Evolutionary conservation across 2,888 invertebrate species (phyloP).

Genomic region (Dynastes tityus): DNA sequence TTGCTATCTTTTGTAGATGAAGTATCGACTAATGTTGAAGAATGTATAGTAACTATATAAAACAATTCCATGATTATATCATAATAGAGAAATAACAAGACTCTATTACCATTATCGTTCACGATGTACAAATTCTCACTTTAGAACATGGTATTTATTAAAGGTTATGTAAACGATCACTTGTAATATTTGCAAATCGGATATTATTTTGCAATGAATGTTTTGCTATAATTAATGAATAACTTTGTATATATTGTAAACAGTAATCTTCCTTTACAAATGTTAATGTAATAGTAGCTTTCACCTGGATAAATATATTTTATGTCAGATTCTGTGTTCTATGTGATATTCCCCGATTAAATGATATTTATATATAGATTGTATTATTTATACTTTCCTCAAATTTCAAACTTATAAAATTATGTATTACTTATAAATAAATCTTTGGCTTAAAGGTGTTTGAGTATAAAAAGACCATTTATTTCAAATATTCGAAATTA

Average conservation of each 20-base stretch:
- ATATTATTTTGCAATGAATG: conserved; percentile 34
- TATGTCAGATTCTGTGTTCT: conserved; percentile 49
- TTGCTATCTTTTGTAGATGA: conserved; percentile 37
- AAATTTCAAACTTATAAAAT: background rate
- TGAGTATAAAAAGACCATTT: no score
- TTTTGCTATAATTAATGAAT: conserved; percentile 10
- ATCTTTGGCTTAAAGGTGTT: no score
- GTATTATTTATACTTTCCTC: conserved; percentile 18
- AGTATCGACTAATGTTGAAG: background rate
- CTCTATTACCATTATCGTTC: background rate
- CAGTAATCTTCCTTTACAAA: conserved; percentile 25
- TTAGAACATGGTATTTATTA: no score
- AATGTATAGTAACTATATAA: background rate
- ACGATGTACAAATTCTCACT: no score
- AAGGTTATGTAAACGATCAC: no score
- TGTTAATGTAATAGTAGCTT: conserved; percentile 36
- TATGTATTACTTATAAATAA: no score
- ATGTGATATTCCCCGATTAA: conserved; percentile 47
- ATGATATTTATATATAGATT: conserved; percentile 46
- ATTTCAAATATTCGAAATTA: no score
- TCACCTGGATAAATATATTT: conserved; percentile 36
- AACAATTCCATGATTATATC: background rate
- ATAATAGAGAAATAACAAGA: no score
- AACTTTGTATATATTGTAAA: conserved; percentile 19
- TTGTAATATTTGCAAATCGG: no score